Evolutionary conservation across 1,140 invertebrate genomes (phyloP), one percentile per base, ranked within the genome.

Genomic region (Zaprionus camerounensis): DNA sequence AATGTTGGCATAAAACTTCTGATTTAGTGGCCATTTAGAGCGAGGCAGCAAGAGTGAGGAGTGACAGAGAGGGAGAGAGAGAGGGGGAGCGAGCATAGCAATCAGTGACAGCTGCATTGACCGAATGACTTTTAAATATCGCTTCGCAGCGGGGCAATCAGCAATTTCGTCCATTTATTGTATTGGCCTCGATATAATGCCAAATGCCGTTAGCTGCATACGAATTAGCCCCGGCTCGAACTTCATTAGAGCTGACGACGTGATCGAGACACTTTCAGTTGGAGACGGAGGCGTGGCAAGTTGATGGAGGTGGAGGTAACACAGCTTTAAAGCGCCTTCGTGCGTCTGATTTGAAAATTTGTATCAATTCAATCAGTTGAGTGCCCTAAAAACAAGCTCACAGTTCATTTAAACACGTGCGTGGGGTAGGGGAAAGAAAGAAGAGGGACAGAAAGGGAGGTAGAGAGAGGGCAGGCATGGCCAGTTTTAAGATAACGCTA

Each of bases 31-130:
- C 61, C 61, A 76, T 66, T 74, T 71, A 38, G n/a, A 17, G 20
- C 7, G 17, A 34, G n/a, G 24, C 20, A 13, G 31, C 5, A 15
- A 44, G n/a, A 58, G 28, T 38, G 31, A 13, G 31, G 26, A 28
- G 26, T 34, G 31, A 31, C 28, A 31, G 28, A 36, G 31, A 9
- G 4, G 3, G 24, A 12, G 38, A 2, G 20, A 13, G 38, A 2
- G 20, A 24, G 15, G 2, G 34, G 12, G 22, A 2, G 31, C 12
- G 13, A 13, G 13, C 15, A 51, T 17, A 56, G 84, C 78, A 87
- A 87, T 87, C 83, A 87, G 83, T 77, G 83, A 80, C 83, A 87
- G 83, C 83, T 88, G 83, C 83, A 87, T 51, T 76, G 69, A 55
- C 58, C 64, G 70, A 77, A 77, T 77, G 64, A 77, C 75, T 73